These are phyloP conservation scores for Sternotherus odoratus DNA, from an alignment of 2,797 vertebrate genomes.

Conservation along the genomic window DNA sequence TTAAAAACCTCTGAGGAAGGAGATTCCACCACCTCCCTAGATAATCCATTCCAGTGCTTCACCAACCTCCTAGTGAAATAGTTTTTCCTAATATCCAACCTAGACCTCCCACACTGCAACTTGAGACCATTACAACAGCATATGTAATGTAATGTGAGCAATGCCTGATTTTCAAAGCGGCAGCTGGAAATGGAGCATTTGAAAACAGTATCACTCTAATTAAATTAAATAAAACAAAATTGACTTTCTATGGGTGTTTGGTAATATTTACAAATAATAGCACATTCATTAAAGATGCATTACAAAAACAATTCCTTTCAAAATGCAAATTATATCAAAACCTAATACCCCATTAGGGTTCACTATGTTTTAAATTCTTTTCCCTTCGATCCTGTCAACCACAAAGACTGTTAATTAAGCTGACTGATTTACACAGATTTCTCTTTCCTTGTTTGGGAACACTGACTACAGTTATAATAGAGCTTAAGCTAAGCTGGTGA, in stretches of 20 bases:
- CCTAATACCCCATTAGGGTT: conserved; percentile 26
- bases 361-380: conserved; percentile 40
- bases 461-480: not conserved
- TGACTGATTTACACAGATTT: not conserved
- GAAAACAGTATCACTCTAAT: conserved; percentile 30
- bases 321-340: conserved; percentile 61
- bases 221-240: conserved; percentile 39
- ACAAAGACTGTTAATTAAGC: conserved; percentile 51
- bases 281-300: conserved; percentile 44
- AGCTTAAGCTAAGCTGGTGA: not conserved
- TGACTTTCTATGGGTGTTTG: conserved; percentile 25
- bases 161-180: rapidly evolving
- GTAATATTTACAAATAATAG: conserved; percentile 46
- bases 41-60: no score
- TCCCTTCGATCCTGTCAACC: not conserved
- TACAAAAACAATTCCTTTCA: conserved; percentile 13
- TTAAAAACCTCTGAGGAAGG: no score
- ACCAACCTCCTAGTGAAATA: no score
- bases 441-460: not conserved
- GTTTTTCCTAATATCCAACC: no score
- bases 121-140: no score
- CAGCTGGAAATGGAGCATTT: not conserved
- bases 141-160: not conserved
- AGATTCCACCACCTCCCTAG: no score
- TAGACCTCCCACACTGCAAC: no score